Base-by-base conservation (phyloP, 2,113 vertebrate genomes). In the Larimichthys crocea region DNA sequence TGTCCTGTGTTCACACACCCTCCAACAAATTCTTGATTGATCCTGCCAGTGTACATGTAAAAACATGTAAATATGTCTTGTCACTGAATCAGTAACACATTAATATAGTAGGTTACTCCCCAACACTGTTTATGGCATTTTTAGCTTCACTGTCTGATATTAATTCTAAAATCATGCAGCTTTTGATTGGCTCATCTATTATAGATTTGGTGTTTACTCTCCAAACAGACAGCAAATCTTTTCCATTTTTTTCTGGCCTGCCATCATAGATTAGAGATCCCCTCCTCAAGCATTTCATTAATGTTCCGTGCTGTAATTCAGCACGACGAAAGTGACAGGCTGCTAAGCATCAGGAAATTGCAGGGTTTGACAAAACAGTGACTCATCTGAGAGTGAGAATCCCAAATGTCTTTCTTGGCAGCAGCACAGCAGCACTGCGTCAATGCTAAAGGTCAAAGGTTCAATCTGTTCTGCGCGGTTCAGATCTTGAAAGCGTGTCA, bases 371-470 rank as follows among this genome's bases (percentile, higher is more conserved):
- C 76, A 90, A 89, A 93, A 92, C 78, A 88, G 69, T 88, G 83
- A 91, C 55, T 92, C 86, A 89, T 83, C 42, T 67, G 69, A 89
- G 70, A 86, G 44, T 35, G 44, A 80, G 63, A 71, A 49, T 59
- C 84, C 75, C 66, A 57, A 79, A 73, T 91, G 89, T 91, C 60
- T 79, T 80, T 86, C 49, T 89, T 94, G 88, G 90, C 89, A 76
- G 50, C n/a, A 3, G 67, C 40, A 22, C 55, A 72, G 62, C 46
- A 12, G 59, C 60, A 44, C 63, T 79, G 26, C 40, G 70, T 90
- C 85, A 82, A 56, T 44, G 56, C 40, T n/a, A 75, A 84, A 89
- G 88, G 91, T 91, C 86, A 87, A 66, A 85, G 86, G 92, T 92
- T 90, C 82, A 76, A 82, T 76, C 76, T 72, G 71, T 71, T 80